Conservation (phyloP, 2,113 vertebrate species). For the Cephalopterus ornatus region DNA sequence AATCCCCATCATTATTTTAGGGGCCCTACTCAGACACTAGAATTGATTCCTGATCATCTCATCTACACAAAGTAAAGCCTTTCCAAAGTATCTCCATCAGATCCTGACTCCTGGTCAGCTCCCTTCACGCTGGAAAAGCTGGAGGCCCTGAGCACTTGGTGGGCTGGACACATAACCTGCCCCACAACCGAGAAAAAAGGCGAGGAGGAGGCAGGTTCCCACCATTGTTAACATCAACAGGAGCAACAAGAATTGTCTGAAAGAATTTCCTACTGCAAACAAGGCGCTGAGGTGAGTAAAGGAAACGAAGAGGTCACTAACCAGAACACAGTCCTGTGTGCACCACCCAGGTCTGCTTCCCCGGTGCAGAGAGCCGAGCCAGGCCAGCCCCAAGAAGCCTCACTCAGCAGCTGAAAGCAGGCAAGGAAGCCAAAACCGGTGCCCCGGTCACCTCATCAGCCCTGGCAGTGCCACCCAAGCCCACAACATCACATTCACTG, state of each 20-base stretch:
- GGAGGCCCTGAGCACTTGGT: fast-evolving
- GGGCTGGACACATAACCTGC: background rate
- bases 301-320: background rate
- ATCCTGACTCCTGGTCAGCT: background rate
- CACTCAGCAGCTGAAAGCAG: fast-evolving
- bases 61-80: background rate
- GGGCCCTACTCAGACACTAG: background rate
- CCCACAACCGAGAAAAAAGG: fast-evolving
- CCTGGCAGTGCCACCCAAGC: background rate
- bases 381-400: background rate
- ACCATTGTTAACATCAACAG: constrained; percentile 9
- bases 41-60: background rate
- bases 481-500: fast-evolving
- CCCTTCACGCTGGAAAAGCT: background rate
- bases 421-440: background rate
- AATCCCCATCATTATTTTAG: background rate
- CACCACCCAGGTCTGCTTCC: background rate
- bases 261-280: constrained; percentile 18
- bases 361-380: background rate
- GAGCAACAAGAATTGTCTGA: background rate
- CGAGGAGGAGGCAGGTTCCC: constrained; percentile 12
- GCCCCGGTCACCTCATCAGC: background rate
- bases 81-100: background rate
- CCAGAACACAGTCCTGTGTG: fast-evolving
- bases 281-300: background rate